Evolutionary conservation across 2,888 invertebrate genomes (phyloP).

Genomic region (Coronaproctus castanopsis): DNA sequence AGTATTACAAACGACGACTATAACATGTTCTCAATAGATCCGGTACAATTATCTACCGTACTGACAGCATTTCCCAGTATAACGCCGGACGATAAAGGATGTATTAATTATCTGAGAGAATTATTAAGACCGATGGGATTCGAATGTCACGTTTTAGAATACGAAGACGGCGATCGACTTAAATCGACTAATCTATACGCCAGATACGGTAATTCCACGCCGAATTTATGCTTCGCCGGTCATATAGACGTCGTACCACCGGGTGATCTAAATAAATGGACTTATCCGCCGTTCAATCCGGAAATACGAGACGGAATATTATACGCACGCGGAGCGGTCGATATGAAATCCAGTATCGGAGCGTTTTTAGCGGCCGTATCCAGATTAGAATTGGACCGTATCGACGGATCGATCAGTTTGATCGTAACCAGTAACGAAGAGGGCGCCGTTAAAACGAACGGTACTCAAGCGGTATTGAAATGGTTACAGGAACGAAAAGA

Average conservation of each 20-base stretch:
- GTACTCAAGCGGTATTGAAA: background rate
- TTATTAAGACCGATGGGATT: background rate
- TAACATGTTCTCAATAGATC: too few species aligned
- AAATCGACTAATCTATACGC: background rate
- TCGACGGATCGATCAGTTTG: background rate
- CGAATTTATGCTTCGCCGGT: background rate
- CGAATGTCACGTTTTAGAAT: background rate
- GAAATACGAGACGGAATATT: background rate
- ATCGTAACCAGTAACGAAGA: background rate
- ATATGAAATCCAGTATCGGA: background rate
- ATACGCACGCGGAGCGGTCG: background rate
- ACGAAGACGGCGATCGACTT: background rate
- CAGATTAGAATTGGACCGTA: background rate
- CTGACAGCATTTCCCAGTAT: background rate
- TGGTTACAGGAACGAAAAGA: background rate
- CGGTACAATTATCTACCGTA: background rate
- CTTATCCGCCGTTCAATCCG: background rate
- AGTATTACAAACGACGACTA: too few species aligned
- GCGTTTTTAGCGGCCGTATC: background rate
- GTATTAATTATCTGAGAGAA: background rate
- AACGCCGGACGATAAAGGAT: background rate
- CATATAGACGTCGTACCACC: background rate
- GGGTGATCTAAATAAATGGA: background rate
- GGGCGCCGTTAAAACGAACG: background rate
- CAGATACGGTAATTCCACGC: background rate